Evolutionary conservation across 1,140 invertebrate genomes (phyloP).

Genomic region (Drosophila nigrodunni): DNA sequence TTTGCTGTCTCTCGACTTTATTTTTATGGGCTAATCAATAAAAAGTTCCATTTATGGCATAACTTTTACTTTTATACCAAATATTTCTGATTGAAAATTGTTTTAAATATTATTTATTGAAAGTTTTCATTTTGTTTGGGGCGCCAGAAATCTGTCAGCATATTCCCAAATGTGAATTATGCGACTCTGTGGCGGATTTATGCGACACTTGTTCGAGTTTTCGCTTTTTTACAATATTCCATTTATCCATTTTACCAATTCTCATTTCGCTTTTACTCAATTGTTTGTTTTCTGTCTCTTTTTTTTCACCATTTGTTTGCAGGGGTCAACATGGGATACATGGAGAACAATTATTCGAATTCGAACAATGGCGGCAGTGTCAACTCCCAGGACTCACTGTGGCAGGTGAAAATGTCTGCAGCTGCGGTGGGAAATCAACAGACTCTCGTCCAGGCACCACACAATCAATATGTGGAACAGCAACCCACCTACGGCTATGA

Average conservation of each 20-base stretch:
- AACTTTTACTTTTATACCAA: conserved; percentile 17
- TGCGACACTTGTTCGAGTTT: conserved; percentile 43
- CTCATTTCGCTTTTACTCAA: conserved; percentile 24
- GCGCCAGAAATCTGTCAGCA: conserved; percentile 58
- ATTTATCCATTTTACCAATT: conserved; percentile 9
- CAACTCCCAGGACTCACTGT: conserved; percentile 97
- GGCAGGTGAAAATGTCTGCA: conserved; percentile 95
- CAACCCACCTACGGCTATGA: conserved; percentile 90
- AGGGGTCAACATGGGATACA: conserved; percentile 94
- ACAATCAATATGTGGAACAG: conserved; percentile 87
- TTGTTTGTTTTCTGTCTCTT: conserved; percentile 2
- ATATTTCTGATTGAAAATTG: conserved; percentile 38
- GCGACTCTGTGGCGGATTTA: conserved; percentile 25
- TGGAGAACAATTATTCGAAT: conserved; percentile 96
- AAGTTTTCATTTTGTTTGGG: conserved; percentile 52
- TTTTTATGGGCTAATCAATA: conserved; percentile 77
- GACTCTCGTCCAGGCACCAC: conserved; percentile 85
- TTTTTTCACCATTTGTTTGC: conserved; percentile 16
- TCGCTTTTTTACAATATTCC: too few species aligned
- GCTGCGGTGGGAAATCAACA: conserved; percentile 88
- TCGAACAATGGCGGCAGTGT: conserved; percentile 96
- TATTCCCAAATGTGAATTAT: conserved; percentile 32
- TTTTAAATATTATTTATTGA: conserved; percentile 74
- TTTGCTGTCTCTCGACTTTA: conserved; percentile 5
- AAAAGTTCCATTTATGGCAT: conserved; percentile 33